These are phyloP conservation scores for Tapirus terrestris DNA, from an alignment of 2,113 vertebrate genomes.

Conservation along the genomic window DNA sequence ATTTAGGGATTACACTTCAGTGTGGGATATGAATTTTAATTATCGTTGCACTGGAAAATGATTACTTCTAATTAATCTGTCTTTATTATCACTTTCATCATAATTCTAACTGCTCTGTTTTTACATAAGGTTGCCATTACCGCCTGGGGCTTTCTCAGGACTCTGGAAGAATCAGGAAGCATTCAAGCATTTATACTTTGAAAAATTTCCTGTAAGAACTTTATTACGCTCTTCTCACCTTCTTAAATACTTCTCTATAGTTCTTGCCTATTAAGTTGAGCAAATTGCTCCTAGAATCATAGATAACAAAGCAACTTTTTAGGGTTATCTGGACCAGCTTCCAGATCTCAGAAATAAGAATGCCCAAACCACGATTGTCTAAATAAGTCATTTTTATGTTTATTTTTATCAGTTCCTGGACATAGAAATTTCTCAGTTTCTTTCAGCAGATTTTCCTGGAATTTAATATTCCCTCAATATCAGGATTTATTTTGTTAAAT, in stretches of 20 bases:
- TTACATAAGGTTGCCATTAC: conserved; percentile 92
- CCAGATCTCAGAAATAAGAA: neutral
- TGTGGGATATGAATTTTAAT: neutral
- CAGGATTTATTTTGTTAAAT: neutral
- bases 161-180: conserved; percentile 95
- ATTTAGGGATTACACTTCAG: neutral
- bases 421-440: neutral
- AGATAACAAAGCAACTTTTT: neutral
- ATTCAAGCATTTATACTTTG: conserved; percentile 94
- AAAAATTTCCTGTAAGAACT: conserved; percentile 94
- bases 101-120: conserved; percentile 65
- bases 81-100: conserved; percentile 10
- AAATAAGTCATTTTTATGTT: neutral
- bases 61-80: conserved; percentile 6
- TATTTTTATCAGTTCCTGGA: neutral
- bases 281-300: neutral
- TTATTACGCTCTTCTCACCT: neutral
- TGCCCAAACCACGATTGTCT: neutral
- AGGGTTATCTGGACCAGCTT: neutral
- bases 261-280: neutral
- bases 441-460: neutral
- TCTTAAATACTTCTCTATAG: neutral
- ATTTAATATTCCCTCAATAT: neutral
- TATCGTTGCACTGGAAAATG: neutral
- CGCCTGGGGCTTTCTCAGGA: conserved; percentile 94